Evolutionary conservation across 2,113 vertebrate species (phyloP), one percentile per base, ranked within the genome.

Genomic region (Plecotus auritus): DNA sequence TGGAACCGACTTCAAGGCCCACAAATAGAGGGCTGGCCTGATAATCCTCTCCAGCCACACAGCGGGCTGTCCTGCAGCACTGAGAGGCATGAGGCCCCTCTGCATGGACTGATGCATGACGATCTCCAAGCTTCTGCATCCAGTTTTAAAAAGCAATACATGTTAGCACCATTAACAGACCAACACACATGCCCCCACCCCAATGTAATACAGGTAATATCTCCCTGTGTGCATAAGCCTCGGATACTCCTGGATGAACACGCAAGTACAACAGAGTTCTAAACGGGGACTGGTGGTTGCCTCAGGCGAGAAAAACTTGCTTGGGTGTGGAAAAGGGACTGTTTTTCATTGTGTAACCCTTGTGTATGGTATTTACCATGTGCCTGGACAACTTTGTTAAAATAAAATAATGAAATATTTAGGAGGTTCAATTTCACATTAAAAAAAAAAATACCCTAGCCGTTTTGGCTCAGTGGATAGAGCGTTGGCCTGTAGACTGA

Each of bases 81-180:
- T 5, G 45, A 23, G 18, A 77, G 85, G 0, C 42, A 35, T 1
- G 12, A 13, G 26, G 28, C n/a, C 32, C 13, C 59, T 69, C 17
- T 6, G 20, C 10, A 4, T 0, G n/a, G 64, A 35, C 30, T 1
- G 40, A 32, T 0, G 5, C 0, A 3, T 4, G 40, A 49, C 18
- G 5, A 23, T 51, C 22, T 54, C 59, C 40, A 37, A 40, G 22
- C n/a, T 45, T 23, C 47, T 26, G 26, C 22, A 30, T 26, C 82
- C 42, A 5, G 35, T 77, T 32, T 30, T n/a, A 73, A 76, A 76
- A 20, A 42, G 67, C 32, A 23, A 64, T 9, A 1, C 12, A 4
- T 1, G 4, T n/a, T 18, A 54, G 32, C 37, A 23, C 35, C 54
- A 45, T n/a, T n/a, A 64, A 28, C 9, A 17, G 20, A 45, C n/a